Conservation (phyloP, 2,888 invertebrate species). For the Lepidonotus clava region DNA sequence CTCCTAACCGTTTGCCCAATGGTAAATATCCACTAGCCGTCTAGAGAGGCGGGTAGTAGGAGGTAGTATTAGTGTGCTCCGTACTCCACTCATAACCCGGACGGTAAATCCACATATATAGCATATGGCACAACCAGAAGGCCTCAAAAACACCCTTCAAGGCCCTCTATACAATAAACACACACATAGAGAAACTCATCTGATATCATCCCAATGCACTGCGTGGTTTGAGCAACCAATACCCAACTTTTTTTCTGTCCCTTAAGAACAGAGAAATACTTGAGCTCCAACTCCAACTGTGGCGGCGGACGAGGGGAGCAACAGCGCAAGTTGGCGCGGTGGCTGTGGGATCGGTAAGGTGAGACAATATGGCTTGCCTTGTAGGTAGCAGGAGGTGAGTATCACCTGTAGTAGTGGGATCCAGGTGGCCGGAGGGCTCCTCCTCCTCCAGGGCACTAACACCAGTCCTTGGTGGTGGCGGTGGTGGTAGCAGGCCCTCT, state of each 20-base stretch:
- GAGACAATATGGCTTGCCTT: neutral
- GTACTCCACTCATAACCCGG: neutral
- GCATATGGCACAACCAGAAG: no score
- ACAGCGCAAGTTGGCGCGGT: no score
- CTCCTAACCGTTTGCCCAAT: slow-evolving; percentile 16
- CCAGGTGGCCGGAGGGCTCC: neutral
- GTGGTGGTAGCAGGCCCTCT: neutral
- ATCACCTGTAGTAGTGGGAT: neutral
- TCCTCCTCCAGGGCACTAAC: neutral
- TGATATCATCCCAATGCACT: no score
- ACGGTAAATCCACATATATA: neutral
- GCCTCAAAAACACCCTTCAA: no score
- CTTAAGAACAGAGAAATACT: no score
- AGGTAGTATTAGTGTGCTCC: neutral
- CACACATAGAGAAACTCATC: no score
- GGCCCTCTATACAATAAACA: no score
- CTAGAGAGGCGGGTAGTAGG: neutral
- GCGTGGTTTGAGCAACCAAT: no score
- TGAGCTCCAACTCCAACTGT: no score
- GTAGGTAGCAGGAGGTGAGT: neutral
- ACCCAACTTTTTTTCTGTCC: no score
- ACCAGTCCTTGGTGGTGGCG: neutral
- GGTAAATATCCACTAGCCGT: neutral
- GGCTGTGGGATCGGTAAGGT: no score
- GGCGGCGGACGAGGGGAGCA: no score